These are phyloP conservation scores for Corella eumyota DNA, from an alignment of 23 tunicate species.

Conservation along the genomic window DNA sequence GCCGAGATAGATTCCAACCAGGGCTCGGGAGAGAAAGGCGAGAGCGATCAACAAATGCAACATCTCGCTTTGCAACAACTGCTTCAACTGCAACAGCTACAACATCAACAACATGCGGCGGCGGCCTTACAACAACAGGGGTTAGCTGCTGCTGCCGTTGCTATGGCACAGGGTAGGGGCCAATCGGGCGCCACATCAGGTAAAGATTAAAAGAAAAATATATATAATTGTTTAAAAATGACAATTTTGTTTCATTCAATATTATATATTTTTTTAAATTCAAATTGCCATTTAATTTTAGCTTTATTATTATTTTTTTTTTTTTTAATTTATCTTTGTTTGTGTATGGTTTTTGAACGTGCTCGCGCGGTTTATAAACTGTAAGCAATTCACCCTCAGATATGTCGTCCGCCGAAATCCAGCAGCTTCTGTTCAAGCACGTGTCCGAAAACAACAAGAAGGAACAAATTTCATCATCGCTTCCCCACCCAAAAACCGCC, in stretches of 20 bases:
- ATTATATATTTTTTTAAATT: too few species aligned
- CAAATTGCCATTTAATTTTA: too few species aligned
- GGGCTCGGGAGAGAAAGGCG: conserved; percentile 6
- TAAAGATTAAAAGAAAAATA: too few species aligned
- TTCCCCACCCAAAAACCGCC: conserved; percentile 3
- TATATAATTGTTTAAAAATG: too few species aligned
- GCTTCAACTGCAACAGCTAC: conserved; percentile 86
- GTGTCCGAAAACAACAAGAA: conserved; percentile 26
- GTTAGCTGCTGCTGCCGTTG: conserved; percentile 70
- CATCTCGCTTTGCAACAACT: conserved; percentile 86
- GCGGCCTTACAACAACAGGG: conserved; percentile 65
- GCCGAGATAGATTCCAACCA: too few species aligned
- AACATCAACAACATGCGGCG: conserved; percentile 70
- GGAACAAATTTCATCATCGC: neutral
- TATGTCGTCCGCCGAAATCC: conserved; percentile 19
- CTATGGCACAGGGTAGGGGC: conserved; percentile 57
- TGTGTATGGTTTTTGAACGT: too few species aligned
- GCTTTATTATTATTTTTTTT: too few species aligned
- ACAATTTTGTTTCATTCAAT: too few species aligned
- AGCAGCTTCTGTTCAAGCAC: conserved; percentile 31
- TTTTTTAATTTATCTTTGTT: too few species aligned
- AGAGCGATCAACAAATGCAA: conserved; percentile 49
- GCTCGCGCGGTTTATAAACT: too few species aligned
- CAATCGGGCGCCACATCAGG: too few species aligned
- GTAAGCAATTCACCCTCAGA: conserved; percentile 14